A percentile compares a stretch with the other conserved stretches of the same genome.
These are phyloP conservation scores for Sebastes trivittatus DNA, from an alignment of 2,797 vertebrate genomes.

Conservation along the genomic window DNA sequence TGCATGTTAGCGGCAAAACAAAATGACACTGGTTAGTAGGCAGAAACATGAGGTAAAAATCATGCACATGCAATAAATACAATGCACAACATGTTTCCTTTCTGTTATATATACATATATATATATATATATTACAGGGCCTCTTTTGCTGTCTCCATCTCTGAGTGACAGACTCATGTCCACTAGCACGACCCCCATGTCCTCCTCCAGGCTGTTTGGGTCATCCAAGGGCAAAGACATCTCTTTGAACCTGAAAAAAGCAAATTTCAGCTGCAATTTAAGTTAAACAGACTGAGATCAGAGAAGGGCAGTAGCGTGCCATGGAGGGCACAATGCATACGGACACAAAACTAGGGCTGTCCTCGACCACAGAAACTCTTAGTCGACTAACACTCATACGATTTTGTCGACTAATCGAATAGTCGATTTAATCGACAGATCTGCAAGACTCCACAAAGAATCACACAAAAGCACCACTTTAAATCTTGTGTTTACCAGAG, in stretches of 20 bases:
- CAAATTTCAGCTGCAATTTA: neutral
- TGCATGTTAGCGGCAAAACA: slow-evolving; percentile 67
- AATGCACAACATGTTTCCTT: neutral
- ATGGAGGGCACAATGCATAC: too few relatives aligned
- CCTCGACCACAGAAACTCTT: too few relatives aligned
- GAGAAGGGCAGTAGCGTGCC: neutral
- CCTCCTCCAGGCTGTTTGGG: slow-evolving; percentile 94
- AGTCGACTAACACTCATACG: too few relatives aligned
- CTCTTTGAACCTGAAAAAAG: slow-evolving; percentile 80
- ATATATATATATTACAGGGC: slow-evolving; percentile 49
- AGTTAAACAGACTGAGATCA: neutral
- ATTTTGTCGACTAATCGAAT: too few relatives aligned
- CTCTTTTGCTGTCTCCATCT: slow-evolving; percentile 85
- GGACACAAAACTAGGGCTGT: too few relatives aligned
- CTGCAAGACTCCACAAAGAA: too few relatives aligned
- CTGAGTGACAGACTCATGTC: slow-evolving; percentile 87
- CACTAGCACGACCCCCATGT: slow-evolving; percentile 93
- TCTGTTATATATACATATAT: neutral
- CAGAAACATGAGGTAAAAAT: slow-evolving; percentile 2
- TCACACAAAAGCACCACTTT: too few relatives aligned
- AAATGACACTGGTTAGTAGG: slow-evolving; percentile 67
- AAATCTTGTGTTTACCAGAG: too few relatives aligned
- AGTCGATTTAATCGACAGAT: too few relatives aligned
- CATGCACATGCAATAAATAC: neutral
- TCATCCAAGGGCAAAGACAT: slow-evolving; percentile 87